phyloP scores from a whole-genome alignment of 2,888 invertebrate genomes.

The Neocrepidodera transversa region DNA sequence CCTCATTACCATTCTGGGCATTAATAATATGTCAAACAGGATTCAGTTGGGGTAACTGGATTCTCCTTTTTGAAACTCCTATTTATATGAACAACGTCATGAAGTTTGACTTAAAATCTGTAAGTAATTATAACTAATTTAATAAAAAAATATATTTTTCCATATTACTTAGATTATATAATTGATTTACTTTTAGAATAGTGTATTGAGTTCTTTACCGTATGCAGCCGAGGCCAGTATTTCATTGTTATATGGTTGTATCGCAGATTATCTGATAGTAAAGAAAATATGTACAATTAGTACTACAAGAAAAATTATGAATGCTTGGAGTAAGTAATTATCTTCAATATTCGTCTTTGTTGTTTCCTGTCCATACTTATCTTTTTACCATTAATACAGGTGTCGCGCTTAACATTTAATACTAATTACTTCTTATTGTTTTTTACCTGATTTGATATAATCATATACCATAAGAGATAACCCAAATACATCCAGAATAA shows the following conservation, averaged over 20 bases:
- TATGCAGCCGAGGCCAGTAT: neutral
- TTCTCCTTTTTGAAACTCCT: constrained; percentile 81
- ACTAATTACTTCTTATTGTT: no score
- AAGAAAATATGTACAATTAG: neutral
- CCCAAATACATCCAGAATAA: no score
- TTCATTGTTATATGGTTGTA: constrained; percentile 3
- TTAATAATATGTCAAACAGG: constrained; percentile 75
- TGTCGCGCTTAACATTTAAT: no score
- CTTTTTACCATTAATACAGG: no score
- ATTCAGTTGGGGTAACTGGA: constrained; percentile 85
- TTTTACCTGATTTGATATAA: no score
- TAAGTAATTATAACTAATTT: no score
- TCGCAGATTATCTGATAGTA: constrained; percentile 2
- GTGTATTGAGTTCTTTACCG: neutral
- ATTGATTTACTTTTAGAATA: neutral
- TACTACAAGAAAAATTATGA: constrained; percentile 17
- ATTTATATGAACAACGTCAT: constrained; percentile 79
- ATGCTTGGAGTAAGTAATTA: constrained; percentile 1
- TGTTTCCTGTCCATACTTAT: no score
- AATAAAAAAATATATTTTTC: no score
- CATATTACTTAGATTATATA: no score
- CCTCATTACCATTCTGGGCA: constrained; percentile 78
- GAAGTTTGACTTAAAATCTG: constrained; percentile 73
- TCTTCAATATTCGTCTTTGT: no score
- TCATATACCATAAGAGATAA: no score